A percentile compares a stretch with the other conserved stretches of the same genome.
Conservation (phyloP, 2,888 invertebrate genomes). For the Parnassius smintheus region DNA sequence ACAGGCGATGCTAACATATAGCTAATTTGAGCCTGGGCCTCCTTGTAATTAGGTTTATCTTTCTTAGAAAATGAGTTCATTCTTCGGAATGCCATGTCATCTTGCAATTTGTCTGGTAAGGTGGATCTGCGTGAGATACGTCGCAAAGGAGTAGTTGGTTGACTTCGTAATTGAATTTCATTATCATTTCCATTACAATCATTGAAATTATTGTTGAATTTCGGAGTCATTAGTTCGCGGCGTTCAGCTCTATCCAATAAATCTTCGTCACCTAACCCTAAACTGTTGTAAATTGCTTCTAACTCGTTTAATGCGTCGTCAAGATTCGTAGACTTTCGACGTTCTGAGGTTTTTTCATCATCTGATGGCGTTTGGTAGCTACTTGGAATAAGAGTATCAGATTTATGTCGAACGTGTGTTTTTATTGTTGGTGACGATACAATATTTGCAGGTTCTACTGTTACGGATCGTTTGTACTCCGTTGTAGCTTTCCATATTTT, state of each 20-base stretch:
- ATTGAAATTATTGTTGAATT: constrained; percentile 70
- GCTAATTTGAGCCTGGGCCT: constrained; percentile 78
- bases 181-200: constrained; percentile 78
- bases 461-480: constrained; percentile 69
- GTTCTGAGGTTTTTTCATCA: constrained; percentile 72
- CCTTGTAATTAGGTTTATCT: constrained; percentile 66
- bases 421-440: constrained; percentile 60
- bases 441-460: constrained; percentile 60
- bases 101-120: constrained; percentile 84
- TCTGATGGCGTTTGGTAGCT: constrained; percentile 69
- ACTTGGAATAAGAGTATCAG: constrained; percentile 64
- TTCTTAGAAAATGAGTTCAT: constrained; percentile 81
- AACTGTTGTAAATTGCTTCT: constrained; percentile 94
- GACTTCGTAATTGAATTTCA: constrained; percentile 69
- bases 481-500: constrained; percentile 76
- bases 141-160: constrained; percentile 70
- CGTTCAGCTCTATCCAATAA: constrained; percentile 89
- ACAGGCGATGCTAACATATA: constrained; percentile 87
- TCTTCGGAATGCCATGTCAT: constrained; percentile 91
- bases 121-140: constrained; percentile 68
- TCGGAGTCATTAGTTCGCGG: constrained; percentile 83
- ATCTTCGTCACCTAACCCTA: constrained; percentile 92
- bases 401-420: constrained; percentile 72
- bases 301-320: constrained; percentile 94
- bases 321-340: constrained; percentile 87